phyloP scores from a whole-genome alignment of 2,888 invertebrate species.

The Caenorhabditis wallacei region DNA sequence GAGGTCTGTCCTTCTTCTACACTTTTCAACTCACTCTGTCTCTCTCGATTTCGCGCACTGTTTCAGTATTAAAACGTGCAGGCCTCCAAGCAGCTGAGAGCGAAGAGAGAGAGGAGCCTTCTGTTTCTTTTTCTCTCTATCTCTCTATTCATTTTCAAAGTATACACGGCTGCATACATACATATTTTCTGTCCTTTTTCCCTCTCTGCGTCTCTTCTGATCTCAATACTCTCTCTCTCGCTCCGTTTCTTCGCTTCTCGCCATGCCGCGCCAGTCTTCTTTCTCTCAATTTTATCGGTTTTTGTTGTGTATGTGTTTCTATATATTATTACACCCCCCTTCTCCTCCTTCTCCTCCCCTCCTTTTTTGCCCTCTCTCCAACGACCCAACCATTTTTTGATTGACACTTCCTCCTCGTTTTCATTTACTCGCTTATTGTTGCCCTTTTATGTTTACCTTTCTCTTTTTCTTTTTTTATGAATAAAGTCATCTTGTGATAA shows the following conservation, averaged over 20 bases:
- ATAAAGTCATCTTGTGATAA: slow-evolving; percentile 11
- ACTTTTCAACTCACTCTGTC: background rate
- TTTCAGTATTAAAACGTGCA: slow-evolving; percentile 36
- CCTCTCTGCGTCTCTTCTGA: slow-evolving; percentile 40
- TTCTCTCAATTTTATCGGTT: slow-evolving; percentile 48
- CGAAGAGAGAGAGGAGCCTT: slow-evolving; percentile 19
- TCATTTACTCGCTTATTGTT: background rate
- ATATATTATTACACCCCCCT: slow-evolving; percentile 54
- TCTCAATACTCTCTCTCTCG: background rate
- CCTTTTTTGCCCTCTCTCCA: slow-evolving; percentile 4
- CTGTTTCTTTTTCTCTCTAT: slow-evolving; percentile 32
- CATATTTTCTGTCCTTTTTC: slow-evolving; percentile 47
- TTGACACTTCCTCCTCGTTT: slow-evolving; percentile 44
- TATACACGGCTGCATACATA: slow-evolving; percentile 62
- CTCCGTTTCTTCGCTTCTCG: slow-evolving; percentile 27
- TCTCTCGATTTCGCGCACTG: slow-evolving; percentile 22
- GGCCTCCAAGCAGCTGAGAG: slow-evolving; percentile 36
- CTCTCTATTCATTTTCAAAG: slow-evolving; percentile 11
- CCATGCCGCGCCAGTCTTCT: slow-evolving; percentile 11
- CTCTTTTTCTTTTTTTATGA: background rate
- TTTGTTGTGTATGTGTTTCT: slow-evolving; percentile 59
- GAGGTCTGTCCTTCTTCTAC: slow-evolving; percentile 41
- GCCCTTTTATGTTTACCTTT: slow-evolving; percentile 41
- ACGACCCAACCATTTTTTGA: slow-evolving; percentile 36
- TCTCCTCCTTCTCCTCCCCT: background rate